Conservation (phyloP, 2,797 vertebrate species). For the Channallabes apus region DNA sequence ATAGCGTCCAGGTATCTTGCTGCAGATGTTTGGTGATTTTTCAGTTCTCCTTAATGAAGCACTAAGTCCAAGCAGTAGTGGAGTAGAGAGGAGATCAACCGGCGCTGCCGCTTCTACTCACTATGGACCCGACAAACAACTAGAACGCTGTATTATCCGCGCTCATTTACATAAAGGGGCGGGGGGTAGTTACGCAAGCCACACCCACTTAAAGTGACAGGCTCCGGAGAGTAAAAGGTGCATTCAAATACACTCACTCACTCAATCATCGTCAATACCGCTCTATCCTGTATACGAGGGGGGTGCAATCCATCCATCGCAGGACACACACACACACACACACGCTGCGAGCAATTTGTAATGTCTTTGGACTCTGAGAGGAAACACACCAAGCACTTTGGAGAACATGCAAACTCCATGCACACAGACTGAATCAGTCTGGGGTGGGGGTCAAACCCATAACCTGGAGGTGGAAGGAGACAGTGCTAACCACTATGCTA, state of each 20-base stretch:
- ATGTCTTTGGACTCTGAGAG: no score
- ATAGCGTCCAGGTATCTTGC: background rate
- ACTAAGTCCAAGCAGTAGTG: constrained; percentile 1
- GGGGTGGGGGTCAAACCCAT: no score
- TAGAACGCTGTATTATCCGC: constrained; percentile 68
- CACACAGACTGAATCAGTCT: no score
- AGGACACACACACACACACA: no score
- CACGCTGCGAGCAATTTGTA: no score
- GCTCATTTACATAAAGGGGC: constrained; percentile 68
- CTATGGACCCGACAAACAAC: constrained; percentile 66
- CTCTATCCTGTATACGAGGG: no score
- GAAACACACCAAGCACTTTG: no score
- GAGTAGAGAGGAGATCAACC: background rate
- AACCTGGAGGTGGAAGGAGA: no score
- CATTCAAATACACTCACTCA: background rate
- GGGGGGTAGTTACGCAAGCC: constrained; percentile 64
- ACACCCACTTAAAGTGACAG: constrained; percentile 77
- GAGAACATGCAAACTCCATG: no score
- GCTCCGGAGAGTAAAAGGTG: background rate
- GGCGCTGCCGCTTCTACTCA: constrained; percentile 48
- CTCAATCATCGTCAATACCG: no score
- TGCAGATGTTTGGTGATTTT: constrained; percentile 3
- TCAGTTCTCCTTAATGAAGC: background rate
- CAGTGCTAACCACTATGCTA: no score
- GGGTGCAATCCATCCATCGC: no score